These are phyloP conservation scores for Papilio polytes DNA, from an alignment of 1,140 invertebrate species.

Conservation along the genomic window DNA sequence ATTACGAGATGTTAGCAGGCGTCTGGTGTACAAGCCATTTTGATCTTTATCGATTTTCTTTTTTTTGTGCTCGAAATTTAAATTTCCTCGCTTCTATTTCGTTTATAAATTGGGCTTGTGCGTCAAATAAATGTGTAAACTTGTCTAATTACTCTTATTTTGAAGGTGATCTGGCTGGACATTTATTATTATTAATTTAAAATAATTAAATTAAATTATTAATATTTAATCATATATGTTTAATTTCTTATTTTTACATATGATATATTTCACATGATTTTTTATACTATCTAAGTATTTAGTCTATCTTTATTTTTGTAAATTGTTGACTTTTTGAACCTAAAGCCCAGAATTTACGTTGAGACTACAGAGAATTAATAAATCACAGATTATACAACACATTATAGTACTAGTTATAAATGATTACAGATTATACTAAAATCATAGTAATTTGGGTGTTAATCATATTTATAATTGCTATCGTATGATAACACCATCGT, in stretches of 20 bases:
- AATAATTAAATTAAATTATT: too few species aligned
- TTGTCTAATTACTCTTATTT: neutral
- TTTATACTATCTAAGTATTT: too few species aligned
- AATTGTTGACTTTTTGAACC: too few species aligned
- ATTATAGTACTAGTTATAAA: too few species aligned
- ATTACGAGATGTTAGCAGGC: conserved; percentile 25
- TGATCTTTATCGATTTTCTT: neutral
- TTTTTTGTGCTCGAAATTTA: neutral
- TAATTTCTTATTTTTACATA: too few species aligned
- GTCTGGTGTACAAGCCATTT: neutral
- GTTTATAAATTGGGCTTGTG: neutral
- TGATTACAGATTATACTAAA: neutral
- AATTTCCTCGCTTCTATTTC: neutral
- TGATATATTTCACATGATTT: too few species aligned
- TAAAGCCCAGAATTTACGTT: too few species aligned
- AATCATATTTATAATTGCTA: neutral
- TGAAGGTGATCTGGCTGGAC: neutral
- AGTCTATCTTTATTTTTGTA: too few species aligned
- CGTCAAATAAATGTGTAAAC: neutral
- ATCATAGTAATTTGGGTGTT: neutral
- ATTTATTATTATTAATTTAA: too few species aligned
- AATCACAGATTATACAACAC: too few species aligned
- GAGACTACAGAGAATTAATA: neutral
- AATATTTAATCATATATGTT: too few species aligned
- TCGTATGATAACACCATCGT: neutral